Evolutionary conservation across 2,113 vertebrate species (phyloP).

Genomic region (Glaucidium brasilianum): DNA sequence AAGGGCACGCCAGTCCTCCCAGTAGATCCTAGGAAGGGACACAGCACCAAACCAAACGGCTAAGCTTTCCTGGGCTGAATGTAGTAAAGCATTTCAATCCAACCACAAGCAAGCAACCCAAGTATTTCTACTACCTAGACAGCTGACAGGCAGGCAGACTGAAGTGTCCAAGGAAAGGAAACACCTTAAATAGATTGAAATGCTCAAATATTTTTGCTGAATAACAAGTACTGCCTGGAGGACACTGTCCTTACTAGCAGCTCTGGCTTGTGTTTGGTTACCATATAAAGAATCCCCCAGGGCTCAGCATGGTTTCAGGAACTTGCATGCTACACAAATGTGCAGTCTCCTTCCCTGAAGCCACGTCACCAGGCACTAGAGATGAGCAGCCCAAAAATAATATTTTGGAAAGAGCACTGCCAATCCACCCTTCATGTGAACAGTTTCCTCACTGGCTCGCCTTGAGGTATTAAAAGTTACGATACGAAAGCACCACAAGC

Average conservation of each 20-base stretch:
- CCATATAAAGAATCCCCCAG: not conserved
- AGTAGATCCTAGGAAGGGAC: not conserved
- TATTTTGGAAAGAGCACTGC: conserved; percentile 38
- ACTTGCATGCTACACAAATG: not conserved
- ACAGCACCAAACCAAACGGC: not conserved
- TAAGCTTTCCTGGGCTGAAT: not conserved
- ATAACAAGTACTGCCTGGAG: not conserved
- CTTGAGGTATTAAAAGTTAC: not conserved
- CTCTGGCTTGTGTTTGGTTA: not conserved
- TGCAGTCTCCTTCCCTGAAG: conserved; percentile 28
- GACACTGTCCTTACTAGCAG: not conserved
- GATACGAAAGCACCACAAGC: not conserved
- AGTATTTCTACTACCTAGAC: not conserved
- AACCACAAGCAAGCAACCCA: not conserved
- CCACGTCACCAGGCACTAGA: conserved; percentile 17
- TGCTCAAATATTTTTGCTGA: not conserved
- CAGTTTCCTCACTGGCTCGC: not conserved
- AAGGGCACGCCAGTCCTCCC: not conserved
- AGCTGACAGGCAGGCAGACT: not conserved
- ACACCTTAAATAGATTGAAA: not conserved
- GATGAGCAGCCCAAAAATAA: conserved; percentile 42
- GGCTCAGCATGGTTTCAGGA: not conserved
- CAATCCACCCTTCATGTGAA: conserved; percentile 5
- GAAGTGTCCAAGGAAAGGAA: not conserved
- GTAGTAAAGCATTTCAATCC: not conserved